Evolutionary conservation across 2,797 vertebrate genomes (phyloP).

Genomic region (Dendrocincla fuliginosa): DNA sequence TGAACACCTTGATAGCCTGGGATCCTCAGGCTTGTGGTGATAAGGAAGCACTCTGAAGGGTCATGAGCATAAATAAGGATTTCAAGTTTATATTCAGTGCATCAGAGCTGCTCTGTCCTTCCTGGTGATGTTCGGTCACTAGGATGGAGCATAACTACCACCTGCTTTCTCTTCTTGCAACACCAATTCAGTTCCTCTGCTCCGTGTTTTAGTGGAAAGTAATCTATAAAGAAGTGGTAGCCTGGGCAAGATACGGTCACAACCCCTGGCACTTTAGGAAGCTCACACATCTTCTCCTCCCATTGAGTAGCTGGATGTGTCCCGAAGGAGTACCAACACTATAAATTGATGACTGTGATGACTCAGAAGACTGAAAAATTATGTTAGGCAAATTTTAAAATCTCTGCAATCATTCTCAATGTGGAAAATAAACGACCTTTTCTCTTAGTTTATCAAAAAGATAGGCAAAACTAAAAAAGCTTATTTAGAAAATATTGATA

Average conservation of each 20-base stretch:
- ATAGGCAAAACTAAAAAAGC: neutral
- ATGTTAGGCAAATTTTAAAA: neutral
- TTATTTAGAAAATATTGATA: neutral
- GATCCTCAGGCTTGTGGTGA: neutral
- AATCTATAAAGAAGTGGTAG: neutral
- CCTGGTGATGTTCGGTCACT: neutral
- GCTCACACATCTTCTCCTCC: neutral
- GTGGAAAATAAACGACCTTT: neutral
- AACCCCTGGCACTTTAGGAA: neutral
- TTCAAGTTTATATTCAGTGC: neutral
- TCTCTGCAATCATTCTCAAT: neutral
- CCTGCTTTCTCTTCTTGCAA: neutral
- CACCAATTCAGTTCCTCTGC: neutral
- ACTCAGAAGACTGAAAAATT: neutral
- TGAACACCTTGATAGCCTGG: neutral
- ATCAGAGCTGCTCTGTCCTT: neutral
- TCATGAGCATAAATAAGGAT: neutral
- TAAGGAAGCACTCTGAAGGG: neutral
- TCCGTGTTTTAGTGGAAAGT: neutral
- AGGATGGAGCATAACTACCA: neutral
- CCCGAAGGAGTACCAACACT: neutral
- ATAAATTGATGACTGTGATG: neutral
- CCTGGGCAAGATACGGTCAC: neutral
- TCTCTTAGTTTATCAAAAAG: neutral
- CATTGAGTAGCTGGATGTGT: accelerated